Evolutionary conservation across 2,113 vertebrate species (phyloP), one percentile per base, ranked within the genome.

Genomic region (Tetrax tetrax): DNA sequence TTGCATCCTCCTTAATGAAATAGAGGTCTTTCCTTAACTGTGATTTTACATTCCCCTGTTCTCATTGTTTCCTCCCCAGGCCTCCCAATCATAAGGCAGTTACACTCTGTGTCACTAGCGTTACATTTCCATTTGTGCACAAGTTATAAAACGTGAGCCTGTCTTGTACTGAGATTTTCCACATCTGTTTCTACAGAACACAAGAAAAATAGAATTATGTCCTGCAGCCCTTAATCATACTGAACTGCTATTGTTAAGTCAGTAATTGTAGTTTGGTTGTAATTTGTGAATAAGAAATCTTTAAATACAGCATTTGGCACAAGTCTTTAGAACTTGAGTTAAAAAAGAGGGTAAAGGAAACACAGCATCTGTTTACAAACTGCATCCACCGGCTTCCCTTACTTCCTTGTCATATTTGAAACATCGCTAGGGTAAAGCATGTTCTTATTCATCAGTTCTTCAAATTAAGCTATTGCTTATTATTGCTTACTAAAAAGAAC

Each of bases 61-160:
- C 64, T 90, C 86, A 89, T 10, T 64, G 48, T 87, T 94, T 97
- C 83, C 88, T 95, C 72, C 86, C 31, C 76, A 92, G 80, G 83
- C 51, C 71, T 92, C 61, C 88, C 77, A 87, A 14, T 83, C 84
- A 90, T 51, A 88, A 66, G 54, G 92, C 75, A 83, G 51, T 75
- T 94, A 41, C 5, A 1, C 60, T 74, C 78, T 83, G 68, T 87
- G 47, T 81, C 90, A 88, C 69, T 25, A 78, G 24, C 57, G 53
- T 31, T 53, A 60, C 38, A 71, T 69, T 89, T 89, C 94, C 69
- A 79, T 93, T 96, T 96, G 68, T 65, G 65, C 71, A 45, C 43
- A 81, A 70, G 51, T 60, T 87, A 41, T 2, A 81, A 60, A 68
- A 89, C 0, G 0, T 57, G 69, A 72, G 45, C 53, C 50, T 37